A percentile compares a stretch with the other conserved stretches of the same genome.
These are phyloP conservation scores for Oasisia sp. DNA, from an alignment of 2,888 invertebrate genomes.

Conservation along the genomic window DNA sequence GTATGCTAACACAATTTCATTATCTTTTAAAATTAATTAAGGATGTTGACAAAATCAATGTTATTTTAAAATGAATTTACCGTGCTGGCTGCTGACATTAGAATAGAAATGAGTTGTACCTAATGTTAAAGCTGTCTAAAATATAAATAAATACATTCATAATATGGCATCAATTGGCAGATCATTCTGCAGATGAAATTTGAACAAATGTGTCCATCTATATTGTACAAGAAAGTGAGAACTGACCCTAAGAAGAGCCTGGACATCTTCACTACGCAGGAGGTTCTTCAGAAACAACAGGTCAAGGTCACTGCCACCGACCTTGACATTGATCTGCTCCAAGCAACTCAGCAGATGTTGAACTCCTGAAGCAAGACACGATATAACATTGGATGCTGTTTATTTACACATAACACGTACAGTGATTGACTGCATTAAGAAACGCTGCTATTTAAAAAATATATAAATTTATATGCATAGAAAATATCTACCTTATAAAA, in stretches of 20 bases:
- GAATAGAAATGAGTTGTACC: no score
- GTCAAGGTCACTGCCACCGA: slow-evolving; percentile 34
- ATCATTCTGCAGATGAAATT: no score
- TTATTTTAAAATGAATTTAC: no score
- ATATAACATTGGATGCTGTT: neutral
- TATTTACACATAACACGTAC: neutral
- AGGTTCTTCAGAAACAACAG: slow-evolving; percentile 33
- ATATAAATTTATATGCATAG: neutral
- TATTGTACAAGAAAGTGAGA: neutral
- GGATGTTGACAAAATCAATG: neutral
- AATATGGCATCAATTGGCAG: no score
- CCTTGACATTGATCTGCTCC: slow-evolving; percentile 33
- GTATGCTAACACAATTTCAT: no score
- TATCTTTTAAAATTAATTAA: no score
- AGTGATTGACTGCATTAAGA: neutral
- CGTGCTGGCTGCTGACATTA: no score
- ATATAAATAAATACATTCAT: no score
- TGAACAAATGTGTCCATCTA: neutral
- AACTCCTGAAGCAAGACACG: neutral
- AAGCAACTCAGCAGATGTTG: slow-evolving; percentile 32
- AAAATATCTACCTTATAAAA: neutral
- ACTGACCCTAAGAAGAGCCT: slow-evolving; percentile 34
- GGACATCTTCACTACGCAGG: slow-evolving; percentile 34
- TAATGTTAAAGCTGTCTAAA: no score
- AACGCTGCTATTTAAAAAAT: neutral